phyloP scores from a whole-genome alignment of 2,797 vertebrate species.

The Acrossocheilus wenchowensis region DNA sequence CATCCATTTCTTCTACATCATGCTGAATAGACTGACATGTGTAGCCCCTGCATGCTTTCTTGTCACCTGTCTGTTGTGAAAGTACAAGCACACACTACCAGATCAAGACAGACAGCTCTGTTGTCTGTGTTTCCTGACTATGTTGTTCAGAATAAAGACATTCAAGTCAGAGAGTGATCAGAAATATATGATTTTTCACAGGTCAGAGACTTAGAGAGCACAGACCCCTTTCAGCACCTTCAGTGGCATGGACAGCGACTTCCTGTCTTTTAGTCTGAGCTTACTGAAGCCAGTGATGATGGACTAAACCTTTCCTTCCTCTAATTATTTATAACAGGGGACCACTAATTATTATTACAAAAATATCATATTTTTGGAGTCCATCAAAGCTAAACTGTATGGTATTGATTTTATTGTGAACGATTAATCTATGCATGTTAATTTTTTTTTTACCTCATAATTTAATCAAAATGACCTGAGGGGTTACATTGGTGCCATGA shows the following conservation, averaged over 20 bases:
- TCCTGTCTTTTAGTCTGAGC: conserved; percentile 37
- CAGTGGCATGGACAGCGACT: conserved; percentile 59
- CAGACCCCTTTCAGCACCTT: conserved; percentile 58
- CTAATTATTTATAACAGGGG: not conserved
- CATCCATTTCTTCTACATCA: conserved; percentile 40
- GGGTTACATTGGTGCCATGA: not conserved
- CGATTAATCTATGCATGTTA: not conserved
- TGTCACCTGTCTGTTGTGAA: not conserved
- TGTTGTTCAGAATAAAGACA: not conserved
- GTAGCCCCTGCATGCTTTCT: not conserved
- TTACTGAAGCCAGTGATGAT: conserved; percentile 17
- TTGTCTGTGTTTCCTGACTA: not conserved
- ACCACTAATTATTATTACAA: not conserved
- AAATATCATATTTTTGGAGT: not conserved
- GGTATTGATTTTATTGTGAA: not conserved
- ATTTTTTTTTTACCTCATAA: no score
- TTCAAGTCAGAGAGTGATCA: not conserved
- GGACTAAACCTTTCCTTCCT: conserved; percentile 6
- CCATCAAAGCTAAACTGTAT: not conserved
- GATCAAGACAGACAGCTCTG: conserved; percentile 1
- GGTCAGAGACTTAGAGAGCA: not conserved
- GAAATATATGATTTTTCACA: not conserved
- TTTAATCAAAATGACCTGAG: not conserved
- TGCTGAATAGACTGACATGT: conserved; percentile 12
- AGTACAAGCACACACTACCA: conserved; percentile 6